Percentiles rank a stretch among this genome's conserved stretches.
Conservation (phyloP, 2,113 vertebrate genomes). For the Cephalopterus ornatus region DNA sequence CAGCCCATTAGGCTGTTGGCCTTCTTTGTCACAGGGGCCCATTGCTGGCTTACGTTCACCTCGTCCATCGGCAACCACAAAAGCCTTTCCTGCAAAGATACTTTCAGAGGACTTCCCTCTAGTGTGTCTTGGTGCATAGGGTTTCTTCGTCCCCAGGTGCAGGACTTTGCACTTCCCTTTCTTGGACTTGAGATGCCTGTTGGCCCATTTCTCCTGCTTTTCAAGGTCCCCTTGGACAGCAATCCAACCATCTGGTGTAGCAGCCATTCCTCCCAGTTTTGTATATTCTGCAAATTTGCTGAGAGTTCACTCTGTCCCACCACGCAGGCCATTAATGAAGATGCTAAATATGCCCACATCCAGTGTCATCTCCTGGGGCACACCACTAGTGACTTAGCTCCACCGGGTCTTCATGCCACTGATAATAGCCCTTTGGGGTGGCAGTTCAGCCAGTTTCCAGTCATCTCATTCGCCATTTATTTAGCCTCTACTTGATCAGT, state of each 20-base stretch:
- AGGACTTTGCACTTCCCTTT: not conserved
- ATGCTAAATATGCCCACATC: not conserved
- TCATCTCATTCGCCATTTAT: not conserved
- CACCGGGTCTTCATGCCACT: not conserved
- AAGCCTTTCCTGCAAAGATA: not conserved
- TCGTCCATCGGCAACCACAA: not conserved
- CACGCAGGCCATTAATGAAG: not conserved
- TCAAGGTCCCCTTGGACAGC: not conserved
- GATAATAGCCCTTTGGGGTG: not conserved
- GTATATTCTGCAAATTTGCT: not conserved
- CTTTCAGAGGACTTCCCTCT: not conserved
- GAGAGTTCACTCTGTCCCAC: not conserved
- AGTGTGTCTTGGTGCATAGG: not conserved
- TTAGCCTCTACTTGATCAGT: not conserved
- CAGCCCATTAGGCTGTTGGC: not conserved
- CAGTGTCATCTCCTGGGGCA: not conserved
- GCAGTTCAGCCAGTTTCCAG: not conserved
- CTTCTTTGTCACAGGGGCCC: not conserved
- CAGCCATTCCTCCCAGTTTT: not conserved
- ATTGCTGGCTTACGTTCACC: not conserved
- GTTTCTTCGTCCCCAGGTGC: not conserved
- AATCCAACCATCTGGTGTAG: not conserved
- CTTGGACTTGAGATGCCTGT: not conserved
- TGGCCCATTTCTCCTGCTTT: not conserved
- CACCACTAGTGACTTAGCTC: not conserved